Percentiles rank a stretch among this genome's conserved stretches.
Evolutionary conservation across 1,140 invertebrate genomes (phyloP).

Genomic region (Thalassaphorura encarpata): DNA sequence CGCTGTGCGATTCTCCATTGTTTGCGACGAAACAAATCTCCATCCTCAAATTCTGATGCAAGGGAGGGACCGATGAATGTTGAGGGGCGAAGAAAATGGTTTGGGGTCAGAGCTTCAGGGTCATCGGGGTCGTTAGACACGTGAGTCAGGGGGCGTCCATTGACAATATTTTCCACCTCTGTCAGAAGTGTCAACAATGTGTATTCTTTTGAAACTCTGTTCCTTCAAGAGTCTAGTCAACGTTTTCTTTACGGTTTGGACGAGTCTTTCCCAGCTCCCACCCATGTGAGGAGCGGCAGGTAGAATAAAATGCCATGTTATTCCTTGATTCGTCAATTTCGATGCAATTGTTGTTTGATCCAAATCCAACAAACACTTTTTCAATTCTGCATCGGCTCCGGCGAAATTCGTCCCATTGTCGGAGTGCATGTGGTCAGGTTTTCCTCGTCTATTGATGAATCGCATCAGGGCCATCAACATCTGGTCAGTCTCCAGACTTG

Average conservation of each 20-base stretch:
- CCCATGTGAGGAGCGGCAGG: conserved; percentile 35
- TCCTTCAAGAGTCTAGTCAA: conserved; percentile 11
- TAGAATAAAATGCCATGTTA: conserved; percentile 34
- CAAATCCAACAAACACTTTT: neutral
- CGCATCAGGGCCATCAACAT: conserved; percentile 37
- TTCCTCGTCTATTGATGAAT: conserved; percentile 38
- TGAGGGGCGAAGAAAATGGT: conserved; percentile 19
- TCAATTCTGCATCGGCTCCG: conserved; percentile 30
- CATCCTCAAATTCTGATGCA: conserved; percentile 6
- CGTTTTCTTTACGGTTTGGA: conserved; percentile 34
- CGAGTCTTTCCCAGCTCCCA: conserved; percentile 35
- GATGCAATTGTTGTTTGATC: neutral
- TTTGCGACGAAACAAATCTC: neutral
- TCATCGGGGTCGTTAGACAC: conserved; percentile 33
- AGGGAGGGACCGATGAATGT: neutral
- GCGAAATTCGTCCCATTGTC: conserved; percentile 40
- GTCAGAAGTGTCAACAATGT: conserved; percentile 31
- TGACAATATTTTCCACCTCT: conserved; percentile 34
- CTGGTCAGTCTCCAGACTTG: conserved; percentile 35
- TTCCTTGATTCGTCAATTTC: conserved; percentile 3
- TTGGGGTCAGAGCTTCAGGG: conserved; percentile 31
- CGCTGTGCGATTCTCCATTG: conserved; percentile 1
- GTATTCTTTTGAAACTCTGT: conserved; percentile 22
- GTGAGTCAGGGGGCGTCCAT: conserved; percentile 32
- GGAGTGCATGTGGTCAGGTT: conserved; percentile 34